These are phyloP conservation scores for Mythimna impura DNA, from an alignment of 2,888 invertebrate species.

Conservation along the genomic window DNA sequence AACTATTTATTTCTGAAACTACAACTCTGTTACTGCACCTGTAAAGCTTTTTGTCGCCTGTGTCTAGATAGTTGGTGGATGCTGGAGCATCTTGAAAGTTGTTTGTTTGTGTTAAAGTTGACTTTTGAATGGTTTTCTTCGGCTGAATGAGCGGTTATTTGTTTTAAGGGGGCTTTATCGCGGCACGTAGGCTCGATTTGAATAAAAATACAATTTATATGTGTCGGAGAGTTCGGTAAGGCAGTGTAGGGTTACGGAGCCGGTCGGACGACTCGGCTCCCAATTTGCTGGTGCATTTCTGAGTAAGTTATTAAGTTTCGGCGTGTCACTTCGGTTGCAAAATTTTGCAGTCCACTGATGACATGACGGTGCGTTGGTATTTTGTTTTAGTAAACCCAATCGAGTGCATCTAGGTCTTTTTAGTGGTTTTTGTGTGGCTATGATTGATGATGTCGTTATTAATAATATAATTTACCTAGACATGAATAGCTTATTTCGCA, in stretches of 20 bases:
- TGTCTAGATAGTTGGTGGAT: conserved; percentile 62
- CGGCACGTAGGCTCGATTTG: conserved; percentile 88
- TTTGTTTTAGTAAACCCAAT: conserved; percentile 67
- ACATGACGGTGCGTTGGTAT: conserved; percentile 66
- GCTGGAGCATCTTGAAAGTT: conserved; percentile 70
- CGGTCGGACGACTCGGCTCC: conserved; percentile 85
- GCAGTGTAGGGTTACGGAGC: conserved; percentile 88
- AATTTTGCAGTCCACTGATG: conserved; percentile 85
- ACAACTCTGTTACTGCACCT: conserved; percentile 85
- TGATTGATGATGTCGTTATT: conserved; percentile 61
- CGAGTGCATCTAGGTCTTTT: conserved; percentile 68
- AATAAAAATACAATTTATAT: conserved; percentile 91
- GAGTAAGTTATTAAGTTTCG: conserved; percentile 91
- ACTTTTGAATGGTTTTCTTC: conserved; percentile 69
- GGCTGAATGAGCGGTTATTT: conserved; percentile 84
- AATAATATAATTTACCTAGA: conserved; percentile 56
- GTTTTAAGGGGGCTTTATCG: conserved; percentile 88
- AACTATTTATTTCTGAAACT: conserved; percentile 77
- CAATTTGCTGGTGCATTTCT: conserved; percentile 89
- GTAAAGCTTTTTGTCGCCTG: conserved; percentile 83
- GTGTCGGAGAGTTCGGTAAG: conserved; percentile 86
- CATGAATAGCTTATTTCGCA: conserved; percentile 59
- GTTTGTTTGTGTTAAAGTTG: conserved; percentile 70
- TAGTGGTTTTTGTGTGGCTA: conserved; percentile 49
- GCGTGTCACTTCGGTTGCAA: conserved; percentile 89